Evolutionary conservation across 2,113 vertebrate species (phyloP).

Genomic region (Stegostoma tigrinum): DNA sequence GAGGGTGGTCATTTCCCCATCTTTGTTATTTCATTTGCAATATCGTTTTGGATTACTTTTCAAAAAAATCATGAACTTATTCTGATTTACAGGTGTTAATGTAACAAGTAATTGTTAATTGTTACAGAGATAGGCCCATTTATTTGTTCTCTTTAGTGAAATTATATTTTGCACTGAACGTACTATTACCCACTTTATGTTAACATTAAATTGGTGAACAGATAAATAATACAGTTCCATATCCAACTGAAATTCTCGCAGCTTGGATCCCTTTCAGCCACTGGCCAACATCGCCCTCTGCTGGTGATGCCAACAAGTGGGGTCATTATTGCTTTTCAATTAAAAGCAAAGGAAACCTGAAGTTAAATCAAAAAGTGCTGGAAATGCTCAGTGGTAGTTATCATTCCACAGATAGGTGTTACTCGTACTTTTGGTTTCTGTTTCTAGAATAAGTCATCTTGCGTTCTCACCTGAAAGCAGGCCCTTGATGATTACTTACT

Average conservation of each 20-base stretch:
- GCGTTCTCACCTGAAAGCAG: background rate
- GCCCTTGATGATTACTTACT: background rate
- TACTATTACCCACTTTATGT: background rate
- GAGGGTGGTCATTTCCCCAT: background rate
- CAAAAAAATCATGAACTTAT: background rate
- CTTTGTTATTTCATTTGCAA: background rate
- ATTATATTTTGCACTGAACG: background rate
- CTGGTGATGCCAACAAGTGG: background rate
- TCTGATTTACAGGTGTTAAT: background rate
- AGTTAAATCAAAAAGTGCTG: background rate
- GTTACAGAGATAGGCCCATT: background rate
- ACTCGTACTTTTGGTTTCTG: background rate
- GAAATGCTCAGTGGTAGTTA: background rate
- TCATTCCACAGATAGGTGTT: background rate
- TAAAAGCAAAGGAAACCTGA: no score
- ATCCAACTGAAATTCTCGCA: background rate
- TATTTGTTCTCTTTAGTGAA: background rate
- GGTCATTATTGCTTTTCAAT: background rate
- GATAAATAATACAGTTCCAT: background rate
- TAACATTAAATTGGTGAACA: background rate
- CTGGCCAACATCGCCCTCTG: background rate
- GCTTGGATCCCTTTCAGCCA: background rate
- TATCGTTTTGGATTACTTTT: background rate
- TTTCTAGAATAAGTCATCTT: background rate
- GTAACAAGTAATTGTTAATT: background rate